Conservation (phyloP, 1,140 invertebrate species). For the Temnothorax curvispinosus region DNA sequence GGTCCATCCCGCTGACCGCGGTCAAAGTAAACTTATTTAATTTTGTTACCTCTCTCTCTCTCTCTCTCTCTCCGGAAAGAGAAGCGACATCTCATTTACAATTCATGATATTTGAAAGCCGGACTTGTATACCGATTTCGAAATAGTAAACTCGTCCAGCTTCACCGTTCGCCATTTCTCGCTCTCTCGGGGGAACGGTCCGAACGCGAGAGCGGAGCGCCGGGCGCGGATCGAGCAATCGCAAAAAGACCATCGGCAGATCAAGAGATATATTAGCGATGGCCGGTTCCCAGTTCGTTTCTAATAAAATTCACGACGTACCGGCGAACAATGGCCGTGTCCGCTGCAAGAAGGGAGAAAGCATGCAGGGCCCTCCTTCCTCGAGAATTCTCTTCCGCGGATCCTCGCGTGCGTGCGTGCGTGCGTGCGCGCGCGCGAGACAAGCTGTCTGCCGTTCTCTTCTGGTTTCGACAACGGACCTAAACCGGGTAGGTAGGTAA, state of each 20-base stretch:
- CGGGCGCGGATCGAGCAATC: not conserved
- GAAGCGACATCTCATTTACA: slow-evolving; percentile 24
- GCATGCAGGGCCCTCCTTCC: not conserved
- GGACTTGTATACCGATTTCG: not conserved
- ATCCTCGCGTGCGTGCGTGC: not conserved
- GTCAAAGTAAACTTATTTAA: not conserved
- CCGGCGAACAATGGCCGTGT: slow-evolving; percentile 26
- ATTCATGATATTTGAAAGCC: slow-evolving; percentile 25
- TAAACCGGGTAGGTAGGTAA: slow-evolving; percentile 54
- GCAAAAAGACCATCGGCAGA: slow-evolving; percentile 54
- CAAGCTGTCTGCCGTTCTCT: not conserved
- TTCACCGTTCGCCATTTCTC: not conserved
- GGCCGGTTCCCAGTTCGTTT: slow-evolving; percentile 25
- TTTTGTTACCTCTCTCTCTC: not conserved
- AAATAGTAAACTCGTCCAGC: slow-evolving; percentile 35
- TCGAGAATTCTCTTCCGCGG: not conserved
- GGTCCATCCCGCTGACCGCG: not conserved
- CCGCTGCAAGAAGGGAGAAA: not conserved
- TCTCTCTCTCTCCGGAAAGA: not conserved
- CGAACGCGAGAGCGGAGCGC: not conserved
- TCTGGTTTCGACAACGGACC: slow-evolving; percentile 30
- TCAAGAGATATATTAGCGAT: slow-evolving; percentile 58
- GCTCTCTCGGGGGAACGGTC: not conserved
- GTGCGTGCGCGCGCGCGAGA: not conserved
- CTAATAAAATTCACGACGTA: slow-evolving; percentile 71